These are phyloP conservation scores for Orchestes rusci DNA, from an alignment of 2,888 invertebrate species.

Conservation along the genomic window DNA sequence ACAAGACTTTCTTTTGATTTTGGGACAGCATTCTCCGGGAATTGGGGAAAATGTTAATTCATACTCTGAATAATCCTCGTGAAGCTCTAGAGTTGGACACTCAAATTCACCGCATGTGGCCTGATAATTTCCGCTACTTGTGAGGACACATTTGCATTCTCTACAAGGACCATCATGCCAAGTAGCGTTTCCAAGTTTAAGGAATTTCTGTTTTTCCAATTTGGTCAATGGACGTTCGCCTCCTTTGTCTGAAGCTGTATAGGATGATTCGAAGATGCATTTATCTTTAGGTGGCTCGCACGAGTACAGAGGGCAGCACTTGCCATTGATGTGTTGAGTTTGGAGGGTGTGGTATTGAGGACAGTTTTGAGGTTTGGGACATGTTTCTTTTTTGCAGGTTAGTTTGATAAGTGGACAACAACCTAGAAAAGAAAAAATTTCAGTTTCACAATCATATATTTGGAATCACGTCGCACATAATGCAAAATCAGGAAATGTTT, in stretches of 20 bases:
- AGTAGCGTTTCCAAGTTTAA: slow-evolving; percentile 52
- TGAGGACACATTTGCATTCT: slow-evolving; percentile 51
- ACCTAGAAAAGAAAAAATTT: slow-evolving; percentile 39
- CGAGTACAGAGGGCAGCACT: slow-evolving; percentile 60
- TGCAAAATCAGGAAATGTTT: no score
- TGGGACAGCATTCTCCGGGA: slow-evolving; percentile 60
- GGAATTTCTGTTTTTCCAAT: slow-evolving; percentile 45
- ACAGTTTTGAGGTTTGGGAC: slow-evolving; percentile 55
- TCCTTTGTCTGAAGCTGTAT: slow-evolving; percentile 49
- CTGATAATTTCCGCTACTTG: slow-evolving; percentile 35
- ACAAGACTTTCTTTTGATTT: slow-evolving; percentile 53
- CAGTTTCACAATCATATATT: not conserved
- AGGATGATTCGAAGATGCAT: slow-evolving; percentile 55
- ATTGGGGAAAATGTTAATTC: slow-evolving; percentile 48
- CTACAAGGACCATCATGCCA: slow-evolving; percentile 70
- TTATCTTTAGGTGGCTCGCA: slow-evolving; percentile 61
- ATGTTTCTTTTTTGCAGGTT: slow-evolving; percentile 55
- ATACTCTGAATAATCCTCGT: slow-evolving; percentile 49
- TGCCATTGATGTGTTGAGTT: slow-evolving; percentile 29
- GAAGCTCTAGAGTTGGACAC: slow-evolving; percentile 46
- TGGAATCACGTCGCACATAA: no score
- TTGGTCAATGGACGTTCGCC: slow-evolving; percentile 45
- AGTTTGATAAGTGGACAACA: slow-evolving; percentile 62
- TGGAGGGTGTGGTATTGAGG: slow-evolving; percentile 51
- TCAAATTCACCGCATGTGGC: slow-evolving; percentile 47